phyloP scores from a whole-genome alignment of 1,140 invertebrate genomes.

The Ceratina australensis region DNA sequence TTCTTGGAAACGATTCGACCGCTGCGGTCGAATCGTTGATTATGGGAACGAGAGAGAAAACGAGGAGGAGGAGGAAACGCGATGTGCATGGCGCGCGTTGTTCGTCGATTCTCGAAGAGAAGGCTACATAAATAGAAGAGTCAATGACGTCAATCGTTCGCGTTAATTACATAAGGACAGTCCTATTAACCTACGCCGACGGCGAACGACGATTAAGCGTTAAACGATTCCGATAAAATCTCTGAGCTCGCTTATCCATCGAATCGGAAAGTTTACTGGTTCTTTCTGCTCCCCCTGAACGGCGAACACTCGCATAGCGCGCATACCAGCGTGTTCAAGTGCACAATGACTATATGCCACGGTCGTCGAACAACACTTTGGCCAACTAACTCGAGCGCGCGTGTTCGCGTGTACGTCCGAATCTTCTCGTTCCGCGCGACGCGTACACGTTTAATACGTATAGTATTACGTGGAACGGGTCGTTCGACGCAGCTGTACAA shows the following conservation, averaged over 20 bases:
- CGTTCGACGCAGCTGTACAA: not conserved
- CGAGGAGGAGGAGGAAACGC: slow-evolving; percentile 20
- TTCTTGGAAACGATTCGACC: slow-evolving; percentile 43
- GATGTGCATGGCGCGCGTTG: not conserved
- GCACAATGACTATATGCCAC: no score
- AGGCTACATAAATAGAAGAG: slow-evolving; percentile 57
- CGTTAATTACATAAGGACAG: slow-evolving; percentile 72
- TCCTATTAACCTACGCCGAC: slow-evolving; percentile 68
- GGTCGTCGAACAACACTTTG: no score
- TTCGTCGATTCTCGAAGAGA: slow-evolving; percentile 19
- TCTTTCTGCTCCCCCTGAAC: no score
- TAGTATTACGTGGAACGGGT: not conserved
- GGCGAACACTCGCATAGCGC: no score
- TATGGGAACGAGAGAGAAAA: slow-evolving; percentile 6
- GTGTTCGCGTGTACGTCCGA: not conserved
- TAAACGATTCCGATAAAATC: slow-evolving; percentile 65
- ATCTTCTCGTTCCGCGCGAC: not conserved
- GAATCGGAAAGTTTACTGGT: not conserved
- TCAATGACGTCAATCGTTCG: slow-evolving; percentile 72
- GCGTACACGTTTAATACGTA: not conserved
- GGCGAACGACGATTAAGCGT: slow-evolving; percentile 62
- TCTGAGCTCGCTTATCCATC: slow-evolving; percentile 22
- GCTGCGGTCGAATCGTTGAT: not conserved
- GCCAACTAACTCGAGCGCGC: not conserved
- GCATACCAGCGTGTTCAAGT: no score